These are phyloP conservation scores for Leptinotarsa texana DNA, from an alignment of 1,140 invertebrate species.

Conservation along the genomic window DNA sequence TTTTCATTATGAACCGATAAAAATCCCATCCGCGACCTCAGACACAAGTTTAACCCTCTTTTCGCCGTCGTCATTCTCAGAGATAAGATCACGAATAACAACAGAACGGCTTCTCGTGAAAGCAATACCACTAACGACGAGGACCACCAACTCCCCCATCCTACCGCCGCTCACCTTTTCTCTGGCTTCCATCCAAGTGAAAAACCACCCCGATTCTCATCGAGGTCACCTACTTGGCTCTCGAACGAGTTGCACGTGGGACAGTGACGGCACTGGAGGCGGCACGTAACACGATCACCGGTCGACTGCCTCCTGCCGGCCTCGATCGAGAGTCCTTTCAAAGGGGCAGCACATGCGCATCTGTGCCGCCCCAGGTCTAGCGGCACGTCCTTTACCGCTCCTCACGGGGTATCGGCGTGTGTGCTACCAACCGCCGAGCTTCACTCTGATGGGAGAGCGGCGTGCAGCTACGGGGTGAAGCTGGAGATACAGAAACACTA, in stretches of 20 bases:
- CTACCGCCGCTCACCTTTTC: slow-evolving; percentile 11
- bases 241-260: slow-evolving; percentile 2
- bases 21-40: background rate
- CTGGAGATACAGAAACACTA: too few species aligned
- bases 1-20: background rate
- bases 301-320: background rate
- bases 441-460: too few species aligned
- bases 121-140: slow-evolving; percentile 5
- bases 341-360: background rate
- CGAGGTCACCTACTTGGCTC: slow-evolving; percentile 23
- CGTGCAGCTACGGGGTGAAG: too few species aligned
- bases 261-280: background rate
- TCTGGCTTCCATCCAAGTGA: slow-evolving; percentile 16
- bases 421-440: background rate
- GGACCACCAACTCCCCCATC: background rate
- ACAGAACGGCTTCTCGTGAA: background rate
- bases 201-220: slow-evolving; percentile 10
- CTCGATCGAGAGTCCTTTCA: background rate
- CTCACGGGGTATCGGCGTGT: background rate
- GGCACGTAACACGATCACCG: background rate
- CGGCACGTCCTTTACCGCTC: slow-evolving; percentile 9
- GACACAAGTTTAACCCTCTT: background rate
- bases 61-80: background rate
- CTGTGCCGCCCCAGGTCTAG: slow-evolving; percentile 14
- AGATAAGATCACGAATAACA: background rate